Evolutionary conservation across 2,888 invertebrate species (phyloP), one percentile per base, ranked within the genome.

Genomic region (Tineola bisselliella): DNA sequence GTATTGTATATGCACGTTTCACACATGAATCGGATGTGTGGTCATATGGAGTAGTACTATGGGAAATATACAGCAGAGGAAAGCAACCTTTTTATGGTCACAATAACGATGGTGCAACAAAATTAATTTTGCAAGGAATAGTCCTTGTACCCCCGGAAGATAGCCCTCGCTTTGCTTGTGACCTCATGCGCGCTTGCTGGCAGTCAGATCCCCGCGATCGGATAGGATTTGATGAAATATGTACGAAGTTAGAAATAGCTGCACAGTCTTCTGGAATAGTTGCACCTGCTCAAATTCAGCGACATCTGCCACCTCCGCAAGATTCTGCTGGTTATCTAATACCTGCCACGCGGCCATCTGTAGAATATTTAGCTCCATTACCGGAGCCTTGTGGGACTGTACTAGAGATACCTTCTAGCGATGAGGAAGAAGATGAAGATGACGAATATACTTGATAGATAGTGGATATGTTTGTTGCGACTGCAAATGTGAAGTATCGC

Each of bases 1-100:
- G 95, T 66, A 93, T 97, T 44, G 89, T 95, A 64, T 96, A 94
- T 72, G 96, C 95, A 19, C 90, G 94, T 57, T 97, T 95, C 76
- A 95, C 95, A 0, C 89, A 95, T 61, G 96, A 96, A 79, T 95
- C 95, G 0, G 97, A 97, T 75, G 93, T 97, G 0, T 97, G 96
- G 96, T 94, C 96, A 0, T 97, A 93, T 74, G 97, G 97, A 0
- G 94, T 97, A 1, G 93, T 97, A 5, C 88, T 98, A 0, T 97
- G 97, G 97, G 97, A 98, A 79, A 93, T 97, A 62, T 97, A 94
- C 84, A 94, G 94, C 66, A 92, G 92, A 67, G 97, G 96, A n/a
- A 93, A 94, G 68, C 96, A 96, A 71, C 97, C 97, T 0, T 97
- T 96, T 76, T 96, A 93, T 73, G 96, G 96, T 0, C 94, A 94